Evolutionary conservation across 2,888 invertebrate species (phyloP), one percentile per base, ranked within the genome.

Genomic region (Volucella inflata): DNA sequence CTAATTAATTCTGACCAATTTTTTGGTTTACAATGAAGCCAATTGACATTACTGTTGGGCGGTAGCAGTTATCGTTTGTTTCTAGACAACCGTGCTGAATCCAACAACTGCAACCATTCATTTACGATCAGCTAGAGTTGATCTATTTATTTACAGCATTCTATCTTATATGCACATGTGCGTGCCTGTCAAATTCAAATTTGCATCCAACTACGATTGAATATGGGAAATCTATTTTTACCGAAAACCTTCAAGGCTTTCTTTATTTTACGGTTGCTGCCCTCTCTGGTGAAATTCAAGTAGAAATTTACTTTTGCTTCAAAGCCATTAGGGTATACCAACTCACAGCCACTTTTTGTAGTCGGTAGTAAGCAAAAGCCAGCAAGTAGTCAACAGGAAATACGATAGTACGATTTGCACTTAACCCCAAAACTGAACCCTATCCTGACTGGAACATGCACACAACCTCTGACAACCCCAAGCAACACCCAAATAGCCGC

Each of bases 391-490:
- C 81, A 85, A 81, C 85, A 82, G 87, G 87, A 87, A 78, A 78
- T 82, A 87, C 87, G 87, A 87, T 87, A 87, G 87, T 87, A 87
- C 87, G 70, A 87, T 87, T 87, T 87, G 87, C 87, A 87, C 87
- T 87, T 87, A 87, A 87, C 87, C 87, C 70, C 82, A 82, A 82
- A 87, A 82, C 77, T 87, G 87, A 87, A 87, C 87, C 70, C 78
- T 67, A 38, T 59, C 16, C 14, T 46, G 53, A 16, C 53, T 44
- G 12, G 40, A 30, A 46, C 59, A 55, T 60, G 64, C 53, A 55
- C 12, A 57, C 40, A 64, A 48, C 44, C 36, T 21, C 16, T 17
- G 16, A 30, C 50, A 38, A n/a, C 17, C 38, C 46, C 38, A 16
- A 17, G 3, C 44, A 59, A 51, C 16, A 12, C 3, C 2, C 21